Conservation (phyloP, 2,888 invertebrate species). For the Dorcus parallelipipedus region DNA sequence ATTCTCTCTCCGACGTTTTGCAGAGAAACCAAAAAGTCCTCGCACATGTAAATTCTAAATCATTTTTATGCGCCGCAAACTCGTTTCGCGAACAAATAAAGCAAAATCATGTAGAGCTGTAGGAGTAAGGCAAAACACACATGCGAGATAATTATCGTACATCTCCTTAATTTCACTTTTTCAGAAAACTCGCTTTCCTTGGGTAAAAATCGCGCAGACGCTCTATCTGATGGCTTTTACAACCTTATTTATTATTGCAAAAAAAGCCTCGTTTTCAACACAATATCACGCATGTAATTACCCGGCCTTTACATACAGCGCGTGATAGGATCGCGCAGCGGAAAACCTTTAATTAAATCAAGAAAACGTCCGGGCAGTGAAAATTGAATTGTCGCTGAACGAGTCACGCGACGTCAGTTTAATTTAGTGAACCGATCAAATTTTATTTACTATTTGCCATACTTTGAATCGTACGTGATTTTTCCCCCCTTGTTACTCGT, state of each 20-base stretch:
- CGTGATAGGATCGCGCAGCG: not conserved
- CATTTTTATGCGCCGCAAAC: not conserved
- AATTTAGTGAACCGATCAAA: no score
- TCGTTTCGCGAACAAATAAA: not conserved
- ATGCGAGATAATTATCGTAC: not conserved
- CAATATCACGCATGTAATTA: conserved; percentile 1
- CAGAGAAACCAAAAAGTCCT: not conserved
- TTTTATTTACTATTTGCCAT: not conserved
- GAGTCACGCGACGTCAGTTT: not conserved
- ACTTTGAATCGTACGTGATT: not conserved
- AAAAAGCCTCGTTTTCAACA: not conserved
- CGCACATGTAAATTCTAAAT: not conserved
- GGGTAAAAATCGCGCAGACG: not conserved
- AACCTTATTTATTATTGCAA: not conserved
- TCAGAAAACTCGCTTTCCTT: not conserved
- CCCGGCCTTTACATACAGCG: not conserved
- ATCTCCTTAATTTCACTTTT: conserved; percentile 1
- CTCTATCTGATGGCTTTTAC: not conserved
- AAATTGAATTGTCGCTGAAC: not conserved
- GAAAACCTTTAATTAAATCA: not conserved
- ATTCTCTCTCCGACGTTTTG: not conserved
- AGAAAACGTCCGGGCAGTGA: not conserved
- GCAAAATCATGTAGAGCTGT: not conserved
- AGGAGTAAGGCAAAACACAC: not conserved
- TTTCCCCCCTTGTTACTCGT: not conserved